Conservation (phyloP, 2,888 invertebrate species). For the Chrysotoxum bicinctum region DNA sequence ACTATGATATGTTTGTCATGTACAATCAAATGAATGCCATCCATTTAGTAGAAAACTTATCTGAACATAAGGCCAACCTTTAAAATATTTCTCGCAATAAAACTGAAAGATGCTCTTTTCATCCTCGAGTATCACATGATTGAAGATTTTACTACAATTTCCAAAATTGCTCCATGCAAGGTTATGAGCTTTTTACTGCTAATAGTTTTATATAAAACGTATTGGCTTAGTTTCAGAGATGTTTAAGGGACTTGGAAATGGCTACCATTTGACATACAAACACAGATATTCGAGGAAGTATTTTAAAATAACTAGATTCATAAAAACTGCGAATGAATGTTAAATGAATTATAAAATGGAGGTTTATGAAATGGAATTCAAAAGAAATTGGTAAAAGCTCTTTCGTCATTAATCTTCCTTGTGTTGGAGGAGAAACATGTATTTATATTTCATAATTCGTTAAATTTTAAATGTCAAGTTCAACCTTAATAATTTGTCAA, state of each 20-base stretch:
- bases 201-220: slow-evolving; percentile 16
- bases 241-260: not conserved
- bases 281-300: not conserved
- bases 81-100: not conserved
- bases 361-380: not conserved
- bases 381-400: not conserved
- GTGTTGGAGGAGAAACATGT: no score
- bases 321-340: not conserved
- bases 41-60: not conserved
- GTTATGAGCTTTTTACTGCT: slow-evolving; percentile 5
- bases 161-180: not conserved
- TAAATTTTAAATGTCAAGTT: no score
- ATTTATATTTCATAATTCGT: no score
- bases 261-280: not conserved
- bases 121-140: not conserved
- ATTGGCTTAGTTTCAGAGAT: no score
- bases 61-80: not conserved
- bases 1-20: not conserved
- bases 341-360: not conserved
- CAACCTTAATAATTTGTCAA: no score
- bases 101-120: not conserved
- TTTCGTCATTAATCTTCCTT: no score
- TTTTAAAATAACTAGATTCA: not conserved
- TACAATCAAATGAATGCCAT: not conserved
- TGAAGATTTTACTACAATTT: slow-evolving; percentile 7